These are phyloP conservation scores for Hesperophylax magnus DNA, from an alignment of 1,140 invertebrate genomes.

Conservation along the genomic window DNA sequence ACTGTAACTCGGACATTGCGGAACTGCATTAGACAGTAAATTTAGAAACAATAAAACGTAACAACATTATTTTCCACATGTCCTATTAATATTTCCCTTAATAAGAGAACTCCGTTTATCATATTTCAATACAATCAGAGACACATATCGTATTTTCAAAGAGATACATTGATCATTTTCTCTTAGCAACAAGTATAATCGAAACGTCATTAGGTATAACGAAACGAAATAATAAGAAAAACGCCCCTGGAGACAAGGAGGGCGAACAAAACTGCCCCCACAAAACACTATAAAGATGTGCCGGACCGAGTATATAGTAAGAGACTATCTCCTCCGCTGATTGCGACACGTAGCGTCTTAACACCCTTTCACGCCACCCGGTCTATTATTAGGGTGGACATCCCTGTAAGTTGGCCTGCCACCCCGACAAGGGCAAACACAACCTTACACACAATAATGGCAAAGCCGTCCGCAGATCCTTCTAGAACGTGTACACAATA, in stretches of 20 bases:
- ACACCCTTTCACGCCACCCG: conserved; percentile 55
- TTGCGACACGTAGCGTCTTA: conserved; percentile 57
- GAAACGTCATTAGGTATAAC: background rate
- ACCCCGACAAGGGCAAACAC: conserved; percentile 46
- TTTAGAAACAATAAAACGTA: too few relatives aligned
- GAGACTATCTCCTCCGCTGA: conserved; percentile 56
- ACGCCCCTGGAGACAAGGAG: background rate
- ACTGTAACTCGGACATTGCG: too few relatives aligned
- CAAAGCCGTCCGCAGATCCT: conserved; percentile 54
- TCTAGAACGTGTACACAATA: conserved; percentile 56
- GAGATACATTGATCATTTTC: too few relatives aligned
- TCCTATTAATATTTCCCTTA: too few relatives aligned
- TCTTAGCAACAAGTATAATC: background rate
- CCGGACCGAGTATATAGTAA: conserved; percentile 52
- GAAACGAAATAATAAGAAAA: conserved; percentile 5
- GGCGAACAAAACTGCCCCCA: background rate
- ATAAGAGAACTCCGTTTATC: too few relatives aligned
- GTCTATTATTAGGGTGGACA: conserved; percentile 55
- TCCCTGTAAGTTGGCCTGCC: conserved; percentile 49
- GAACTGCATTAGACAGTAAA: too few relatives aligned
- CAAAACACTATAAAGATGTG: conserved; percentile 23
- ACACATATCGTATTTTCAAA: too few relatives aligned
- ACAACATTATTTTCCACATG: too few relatives aligned
- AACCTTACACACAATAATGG: conserved; percentile 55
- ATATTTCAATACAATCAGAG: too few relatives aligned